phyloP scores from a whole-genome alignment of 1,140 invertebrate species.

The Caenorhabditis briggsae region DNA sequence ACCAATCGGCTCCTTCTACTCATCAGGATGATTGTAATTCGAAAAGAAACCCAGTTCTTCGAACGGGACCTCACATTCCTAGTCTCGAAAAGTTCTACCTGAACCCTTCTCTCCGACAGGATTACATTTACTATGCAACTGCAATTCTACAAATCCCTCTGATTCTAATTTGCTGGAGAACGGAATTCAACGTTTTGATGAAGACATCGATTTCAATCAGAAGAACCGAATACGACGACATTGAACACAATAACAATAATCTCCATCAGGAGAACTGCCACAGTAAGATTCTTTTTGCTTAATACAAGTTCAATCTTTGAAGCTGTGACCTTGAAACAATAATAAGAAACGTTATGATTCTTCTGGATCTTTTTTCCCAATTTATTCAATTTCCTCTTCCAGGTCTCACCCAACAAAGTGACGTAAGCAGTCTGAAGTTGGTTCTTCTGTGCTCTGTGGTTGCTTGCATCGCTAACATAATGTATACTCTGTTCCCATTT shows the following conservation, averaged over 20 bases:
- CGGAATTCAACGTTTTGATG: slow-evolving; percentile 1
- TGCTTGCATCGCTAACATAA: slow-evolving; percentile 44
- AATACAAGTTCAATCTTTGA: background rate
- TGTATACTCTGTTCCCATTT: slow-evolving; percentile 50
- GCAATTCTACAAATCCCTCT: slow-evolving; percentile 55
- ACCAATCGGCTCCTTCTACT: slow-evolving; percentile 43
- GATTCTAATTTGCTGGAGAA: slow-evolving; percentile 9
- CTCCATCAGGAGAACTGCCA: slow-evolving; percentile 25
- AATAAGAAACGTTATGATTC: slow-evolving; percentile 16
- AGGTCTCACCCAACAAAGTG: slow-evolving; percentile 56
- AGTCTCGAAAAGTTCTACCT: slow-evolving; percentile 43
- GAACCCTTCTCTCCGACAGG: slow-evolving; percentile 15
- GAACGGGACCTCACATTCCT: slow-evolving; percentile 35
- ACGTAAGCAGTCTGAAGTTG: slow-evolving; percentile 48
- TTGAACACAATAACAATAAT: slow-evolving; percentile 28
- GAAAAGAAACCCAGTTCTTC: slow-evolving; percentile 20
- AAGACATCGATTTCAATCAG: slow-evolving; percentile 43
- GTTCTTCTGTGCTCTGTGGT: slow-evolving; percentile 49
- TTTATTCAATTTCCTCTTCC: background rate
- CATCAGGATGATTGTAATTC: slow-evolving; percentile 44
- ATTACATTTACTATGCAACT: slow-evolving; percentile 40
- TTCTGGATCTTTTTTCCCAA: background rate
- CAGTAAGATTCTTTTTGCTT: background rate
- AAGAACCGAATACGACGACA: slow-evolving; percentile 36
- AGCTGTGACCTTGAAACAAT: background rate